Percentiles rank a stretch among this genome's conserved stretches.
phyloP scores from a whole-genome alignment of 1,140 invertebrate genomes.

The Drosophila kepulauana region DNA sequence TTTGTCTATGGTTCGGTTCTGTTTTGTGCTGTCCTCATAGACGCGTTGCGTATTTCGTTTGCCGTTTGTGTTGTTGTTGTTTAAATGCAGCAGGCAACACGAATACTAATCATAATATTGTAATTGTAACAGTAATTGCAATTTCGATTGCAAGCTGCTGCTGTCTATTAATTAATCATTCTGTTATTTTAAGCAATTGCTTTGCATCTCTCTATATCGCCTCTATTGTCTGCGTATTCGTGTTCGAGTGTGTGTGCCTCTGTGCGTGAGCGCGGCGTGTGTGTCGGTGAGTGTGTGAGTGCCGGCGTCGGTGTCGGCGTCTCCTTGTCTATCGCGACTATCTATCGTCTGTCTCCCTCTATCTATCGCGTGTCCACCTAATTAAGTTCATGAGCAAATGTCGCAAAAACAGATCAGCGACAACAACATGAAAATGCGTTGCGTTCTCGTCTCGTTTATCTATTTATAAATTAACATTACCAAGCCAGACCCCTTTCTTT shows the following conservation, averaged over 20 bases:
- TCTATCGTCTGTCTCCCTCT: slow-evolving; percentile 21
- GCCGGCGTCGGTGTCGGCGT: slow-evolving; percentile 52
- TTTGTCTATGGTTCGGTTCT: slow-evolving; percentile 15
- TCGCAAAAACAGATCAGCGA: slow-evolving; percentile 56
- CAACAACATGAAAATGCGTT: slow-evolving; percentile 55
- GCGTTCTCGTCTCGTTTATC: slow-evolving; percentile 37
- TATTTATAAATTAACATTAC: slow-evolving; percentile 71
- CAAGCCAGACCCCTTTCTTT: slow-evolving; percentile 21
- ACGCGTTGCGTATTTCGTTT: slow-evolving; percentile 40
- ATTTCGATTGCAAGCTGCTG: slow-evolving; percentile 31
- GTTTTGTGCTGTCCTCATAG: slow-evolving; percentile 2
- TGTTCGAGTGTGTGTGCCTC: slow-evolving; percentile 10
- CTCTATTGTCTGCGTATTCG: slow-evolving; percentile 4
- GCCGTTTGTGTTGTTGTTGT: slow-evolving; percentile 27
- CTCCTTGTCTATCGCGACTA: slow-evolving; percentile 31
- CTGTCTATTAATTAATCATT: slow-evolving; percentile 36
- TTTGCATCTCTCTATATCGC: slow-evolving; percentile 5
- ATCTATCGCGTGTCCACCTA: slow-evolving; percentile 39
- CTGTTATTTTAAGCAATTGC: slow-evolving; percentile 47
- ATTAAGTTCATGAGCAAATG: slow-evolving; percentile 65
- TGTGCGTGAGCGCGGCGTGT: slow-evolving; percentile 6
- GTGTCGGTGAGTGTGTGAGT: slow-evolving; percentile 7
- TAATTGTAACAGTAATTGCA: slow-evolving; percentile 39
- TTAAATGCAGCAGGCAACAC: slow-evolving; percentile 26
- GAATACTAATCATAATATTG: slow-evolving; percentile 51